These are phyloP conservation scores for Myiothlypis coronata DNA, from an alignment of 2,797 vertebrate genomes.

Conservation along the genomic window DNA sequence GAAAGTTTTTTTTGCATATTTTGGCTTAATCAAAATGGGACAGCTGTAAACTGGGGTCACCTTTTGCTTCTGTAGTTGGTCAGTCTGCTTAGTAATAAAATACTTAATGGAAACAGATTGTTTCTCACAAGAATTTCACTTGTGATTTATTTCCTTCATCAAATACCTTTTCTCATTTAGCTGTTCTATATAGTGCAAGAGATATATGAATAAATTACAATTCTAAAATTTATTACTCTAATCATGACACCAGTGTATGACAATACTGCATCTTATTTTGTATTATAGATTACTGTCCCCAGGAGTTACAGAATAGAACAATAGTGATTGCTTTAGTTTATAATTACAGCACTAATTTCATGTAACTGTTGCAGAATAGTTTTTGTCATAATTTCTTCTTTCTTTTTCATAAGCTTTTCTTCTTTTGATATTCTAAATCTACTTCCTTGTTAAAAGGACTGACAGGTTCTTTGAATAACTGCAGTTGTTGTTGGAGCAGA, in stretches of 20 bases:
- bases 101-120: not conserved
- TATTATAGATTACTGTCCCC: not conserved
- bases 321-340: not conserved
- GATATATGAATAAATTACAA: not conserved
- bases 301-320: not conserved
- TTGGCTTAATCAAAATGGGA: not conserved
- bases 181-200: not conserved
- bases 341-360: not conserved
- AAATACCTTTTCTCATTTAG: not conserved
- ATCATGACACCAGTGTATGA: not conserved
- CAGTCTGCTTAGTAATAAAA: not conserved
- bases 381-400: not conserved
- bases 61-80: not conserved
- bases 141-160: slow-evolving; percentile 12
- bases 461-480: not conserved
- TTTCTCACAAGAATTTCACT: not conserved
- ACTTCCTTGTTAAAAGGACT: not conserved
- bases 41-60: not conserved
- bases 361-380: not conserved
- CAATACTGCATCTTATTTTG: not conserved
- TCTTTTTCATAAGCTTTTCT: not conserved
- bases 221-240: not conserved
- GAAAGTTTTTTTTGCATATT: not conserved
- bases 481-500: not conserved
- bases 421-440: not conserved